Conservation (phyloP, 2,113 vertebrate genomes). For the Pampusana beccarii region DNA sequence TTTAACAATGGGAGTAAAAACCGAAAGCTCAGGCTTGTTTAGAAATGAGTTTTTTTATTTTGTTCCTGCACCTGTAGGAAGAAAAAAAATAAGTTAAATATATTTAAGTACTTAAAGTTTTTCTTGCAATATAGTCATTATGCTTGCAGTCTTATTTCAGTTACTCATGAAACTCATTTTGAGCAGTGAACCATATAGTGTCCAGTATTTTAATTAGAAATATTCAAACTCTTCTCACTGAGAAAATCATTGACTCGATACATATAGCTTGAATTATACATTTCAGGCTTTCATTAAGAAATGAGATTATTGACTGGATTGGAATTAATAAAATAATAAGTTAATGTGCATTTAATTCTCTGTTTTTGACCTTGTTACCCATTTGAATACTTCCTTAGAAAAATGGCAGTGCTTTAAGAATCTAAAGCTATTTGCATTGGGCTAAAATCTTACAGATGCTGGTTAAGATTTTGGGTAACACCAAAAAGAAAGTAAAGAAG, state of each 20-base stretch:
- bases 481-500: background rate
- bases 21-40: background rate
- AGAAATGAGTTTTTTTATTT: background rate
- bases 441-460: background rate
- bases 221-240: background rate
- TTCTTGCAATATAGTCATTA: background rate
- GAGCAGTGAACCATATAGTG: background rate
- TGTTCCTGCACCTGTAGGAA: background rate
- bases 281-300: background rate
- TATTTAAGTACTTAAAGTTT: background rate
- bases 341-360: background rate
- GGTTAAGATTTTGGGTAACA: background rate
- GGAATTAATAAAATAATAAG: background rate
- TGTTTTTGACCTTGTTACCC: background rate
- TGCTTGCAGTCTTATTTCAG: background rate
- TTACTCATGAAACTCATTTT: conserved; percentile 3
- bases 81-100: background rate
- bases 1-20: background rate
- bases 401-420: background rate
- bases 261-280: background rate
- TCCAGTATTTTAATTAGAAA: background rate
- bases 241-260: background rate
- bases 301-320: background rate
- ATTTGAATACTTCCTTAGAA: background rate
- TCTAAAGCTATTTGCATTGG: background rate